phyloP scores from a whole-genome alignment of 2,888 invertebrate genomes.

The Ypsolopha sequella region DNA sequence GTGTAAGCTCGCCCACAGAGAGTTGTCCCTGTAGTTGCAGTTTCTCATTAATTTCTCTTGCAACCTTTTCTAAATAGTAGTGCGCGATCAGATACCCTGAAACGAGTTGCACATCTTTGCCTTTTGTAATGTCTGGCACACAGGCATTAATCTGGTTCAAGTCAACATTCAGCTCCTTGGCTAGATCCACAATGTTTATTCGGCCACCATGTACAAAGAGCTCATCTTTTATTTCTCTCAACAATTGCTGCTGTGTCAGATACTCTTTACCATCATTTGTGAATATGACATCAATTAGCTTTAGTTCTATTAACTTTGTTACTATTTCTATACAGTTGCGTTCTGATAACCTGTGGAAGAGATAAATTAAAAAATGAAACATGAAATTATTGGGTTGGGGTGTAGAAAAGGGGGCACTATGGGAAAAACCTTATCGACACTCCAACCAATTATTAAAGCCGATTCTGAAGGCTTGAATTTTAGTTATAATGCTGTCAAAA shows the following conservation, averaged over 20 bases:
- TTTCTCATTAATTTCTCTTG: conserved; percentile 95
- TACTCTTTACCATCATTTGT: conserved; percentile 98
- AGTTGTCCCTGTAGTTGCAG: conserved; percentile 87
- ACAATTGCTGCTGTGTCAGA: conserved; percentile 90
- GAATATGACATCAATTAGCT: conserved; percentile 90
- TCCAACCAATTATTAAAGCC: too few relatives aligned
- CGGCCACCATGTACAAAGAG: conserved; percentile 89
- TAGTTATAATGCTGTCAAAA: too few relatives aligned
- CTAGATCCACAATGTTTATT: conserved; percentile 89
- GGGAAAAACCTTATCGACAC: too few relatives aligned
- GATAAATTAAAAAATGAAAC: too few relatives aligned
- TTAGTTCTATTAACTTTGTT: conserved; percentile 84
- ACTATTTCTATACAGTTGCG: conserved; percentile 98
- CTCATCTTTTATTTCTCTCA: conserved; percentile 93
- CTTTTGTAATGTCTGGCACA: conserved; percentile 80
- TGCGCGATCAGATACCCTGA: conserved; percentile 93
- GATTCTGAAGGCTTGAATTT: too few relatives aligned
- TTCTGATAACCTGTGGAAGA: conserved; percentile 86
- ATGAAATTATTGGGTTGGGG: too few relatives aligned
- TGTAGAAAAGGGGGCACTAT: too few relatives aligned
- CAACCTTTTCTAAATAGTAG: conserved; percentile 84
- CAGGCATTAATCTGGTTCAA: conserved; percentile 77
- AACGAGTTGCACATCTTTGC: conserved; percentile 80
- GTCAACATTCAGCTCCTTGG: conserved; percentile 90
- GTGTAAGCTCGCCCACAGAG: conserved; percentile 86